phyloP scores from a whole-genome alignment of 2,797 vertebrate genomes.

The Manis pentadactyla region DNA sequence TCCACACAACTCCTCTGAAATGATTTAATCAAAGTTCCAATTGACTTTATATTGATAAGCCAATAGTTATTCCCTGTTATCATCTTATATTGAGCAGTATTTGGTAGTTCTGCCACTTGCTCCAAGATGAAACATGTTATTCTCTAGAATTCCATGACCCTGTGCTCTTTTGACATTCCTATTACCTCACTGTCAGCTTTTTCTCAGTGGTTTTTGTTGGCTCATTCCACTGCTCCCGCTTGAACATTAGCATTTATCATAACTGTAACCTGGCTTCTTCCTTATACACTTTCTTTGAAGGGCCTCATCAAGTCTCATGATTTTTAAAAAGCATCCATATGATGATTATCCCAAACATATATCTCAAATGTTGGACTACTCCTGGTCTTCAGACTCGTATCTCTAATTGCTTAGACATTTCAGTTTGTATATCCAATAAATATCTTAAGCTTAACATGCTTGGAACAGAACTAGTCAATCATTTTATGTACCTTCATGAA shows the following conservation, averaged over 20 bases:
- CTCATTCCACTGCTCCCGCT: not conserved
- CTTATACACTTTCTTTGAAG: not conserved
- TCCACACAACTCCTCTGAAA: not conserved
- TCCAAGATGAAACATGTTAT: not conserved
- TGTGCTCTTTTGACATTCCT: not conserved
- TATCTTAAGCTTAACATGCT: not conserved
- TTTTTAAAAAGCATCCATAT: not conserved
- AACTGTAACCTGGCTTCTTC: not conserved
- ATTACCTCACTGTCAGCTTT: not conserved
- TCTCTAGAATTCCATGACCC: not conserved
- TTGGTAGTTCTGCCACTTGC: not conserved
- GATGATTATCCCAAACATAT: not conserved
- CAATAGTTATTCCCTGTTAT: not conserved
- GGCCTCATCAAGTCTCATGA: not conserved
- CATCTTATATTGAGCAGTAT: not conserved
- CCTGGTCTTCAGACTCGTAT: not conserved
- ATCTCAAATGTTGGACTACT: not conserved
- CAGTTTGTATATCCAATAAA: not conserved
- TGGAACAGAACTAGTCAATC: not conserved
- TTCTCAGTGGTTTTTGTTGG: not conserved
- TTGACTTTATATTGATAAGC: not conserved
- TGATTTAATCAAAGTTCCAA: not conserved
- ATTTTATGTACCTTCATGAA: not conserved
- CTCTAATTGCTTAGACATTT: not conserved
- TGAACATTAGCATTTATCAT: not conserved